These are phyloP conservation scores for Rhogogaster chlorosoma DNA, from an alignment of 2,888 invertebrate genomes.

Conservation along the genomic window DNA sequence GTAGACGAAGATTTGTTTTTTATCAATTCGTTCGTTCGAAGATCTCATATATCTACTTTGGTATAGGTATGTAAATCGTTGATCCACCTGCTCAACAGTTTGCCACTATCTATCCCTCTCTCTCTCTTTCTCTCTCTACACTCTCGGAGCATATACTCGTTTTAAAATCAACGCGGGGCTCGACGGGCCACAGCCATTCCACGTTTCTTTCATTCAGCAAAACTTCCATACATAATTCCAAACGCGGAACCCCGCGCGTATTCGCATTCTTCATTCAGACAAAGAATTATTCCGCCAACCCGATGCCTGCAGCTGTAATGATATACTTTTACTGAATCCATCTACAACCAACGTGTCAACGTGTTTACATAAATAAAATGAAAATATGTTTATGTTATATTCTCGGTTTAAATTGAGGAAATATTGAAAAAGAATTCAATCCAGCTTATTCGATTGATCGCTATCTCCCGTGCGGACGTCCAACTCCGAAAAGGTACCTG, in stretches of 20 bases:
- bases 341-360: not conserved
- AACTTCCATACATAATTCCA: conserved; percentile 46
- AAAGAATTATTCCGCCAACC: conserved; percentile 55
- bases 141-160: conserved; percentile 18
- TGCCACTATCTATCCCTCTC: not conserved
- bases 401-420: not conserved
- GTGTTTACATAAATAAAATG: not conserved
- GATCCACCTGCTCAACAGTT: conserved; percentile 47
- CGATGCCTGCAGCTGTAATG: not conserved
- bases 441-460: not conserved
- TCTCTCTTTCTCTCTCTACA: not conserved
- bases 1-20: not conserved
- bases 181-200: conserved; percentile 32
- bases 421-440: not conserved
- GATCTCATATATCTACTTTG: not conserved
- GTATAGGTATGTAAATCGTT: conserved; percentile 11
- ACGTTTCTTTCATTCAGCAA: conserved; percentile 46
- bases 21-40: conserved; percentile 1
- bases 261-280: conserved; percentile 61
- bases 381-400: not conserved
- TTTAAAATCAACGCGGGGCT: conserved; percentile 31
- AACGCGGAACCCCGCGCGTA: conserved; percentile 3
- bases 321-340: not conserved
- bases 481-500: not conserved
- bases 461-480: not conserved